Conservation (phyloP, 1,140 invertebrate species). For the Diorhabda elongata region DNA sequence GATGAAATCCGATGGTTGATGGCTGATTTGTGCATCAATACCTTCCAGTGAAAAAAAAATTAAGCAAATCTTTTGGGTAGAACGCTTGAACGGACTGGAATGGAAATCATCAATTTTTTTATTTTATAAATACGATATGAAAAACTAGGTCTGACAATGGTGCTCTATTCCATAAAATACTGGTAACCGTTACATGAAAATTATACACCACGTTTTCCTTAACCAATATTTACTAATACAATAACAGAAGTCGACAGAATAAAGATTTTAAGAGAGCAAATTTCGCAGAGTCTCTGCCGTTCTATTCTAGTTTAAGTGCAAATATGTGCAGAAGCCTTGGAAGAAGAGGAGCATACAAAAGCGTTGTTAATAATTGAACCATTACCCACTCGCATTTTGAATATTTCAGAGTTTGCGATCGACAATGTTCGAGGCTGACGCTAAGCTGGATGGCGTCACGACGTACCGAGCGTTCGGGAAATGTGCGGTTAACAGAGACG, state of each 20-base stretch:
- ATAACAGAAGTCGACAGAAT: neutral
- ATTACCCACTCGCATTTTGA: slow-evolving; percentile 13
- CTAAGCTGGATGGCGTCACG: neutral
- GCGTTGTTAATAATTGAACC: slow-evolving; percentile 12
- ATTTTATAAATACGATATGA: too few species aligned
- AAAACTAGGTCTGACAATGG: too few species aligned
- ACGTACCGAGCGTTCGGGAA: neutral
- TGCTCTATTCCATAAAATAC: neutral
- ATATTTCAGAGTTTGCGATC: slow-evolving; percentile 9
- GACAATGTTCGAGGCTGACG: slow-evolving; percentile 6
- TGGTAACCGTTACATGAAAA: neutral
- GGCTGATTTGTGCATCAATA: too few species aligned
- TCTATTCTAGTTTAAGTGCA: neutral
- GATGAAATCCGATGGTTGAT: too few species aligned
- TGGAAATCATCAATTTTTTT: too few species aligned
- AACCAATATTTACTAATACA: neutral
- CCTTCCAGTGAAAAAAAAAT: too few species aligned
- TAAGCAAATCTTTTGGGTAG: too few species aligned
- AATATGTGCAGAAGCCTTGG: neutral
- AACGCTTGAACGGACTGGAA: too few species aligned
- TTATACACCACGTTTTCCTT: too few species aligned
- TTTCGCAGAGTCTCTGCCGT: neutral
- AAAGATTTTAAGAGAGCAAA: slow-evolving; percentile 3
- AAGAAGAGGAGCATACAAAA: neutral
- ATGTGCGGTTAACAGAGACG: too few species aligned